Percentiles rank a stretch among this genome's conserved stretches.
Conservation (phyloP, 2,888 invertebrate species). For the Cosmopolites sordidus region DNA sequence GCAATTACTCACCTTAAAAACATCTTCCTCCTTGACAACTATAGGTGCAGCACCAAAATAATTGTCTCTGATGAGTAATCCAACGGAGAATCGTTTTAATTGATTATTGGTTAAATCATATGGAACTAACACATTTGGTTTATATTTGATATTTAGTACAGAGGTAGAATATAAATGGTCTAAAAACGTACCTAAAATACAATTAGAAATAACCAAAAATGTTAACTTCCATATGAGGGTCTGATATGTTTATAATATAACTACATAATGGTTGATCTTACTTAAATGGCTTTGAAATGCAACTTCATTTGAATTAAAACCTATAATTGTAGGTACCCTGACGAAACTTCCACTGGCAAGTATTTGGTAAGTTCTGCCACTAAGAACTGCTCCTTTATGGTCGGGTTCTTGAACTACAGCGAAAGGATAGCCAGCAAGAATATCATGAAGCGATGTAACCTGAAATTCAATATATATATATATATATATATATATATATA, state of each 20-base stretch:
- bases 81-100: not conserved
- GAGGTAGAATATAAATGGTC: too few species aligned
- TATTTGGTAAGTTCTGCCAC: constrained; percentile 24
- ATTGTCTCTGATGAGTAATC: constrained; percentile 19
- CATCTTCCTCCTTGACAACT: not conserved
- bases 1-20: constrained; percentile 1
- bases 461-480: not conserved
- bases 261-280: not conserved
- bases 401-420: constrained; percentile 32
- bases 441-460: not conserved
- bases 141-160: too few species aligned
- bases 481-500: not conserved
- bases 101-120: constrained; percentile 21
- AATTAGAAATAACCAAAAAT: too few species aligned
- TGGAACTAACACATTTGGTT: constrained; percentile 19
- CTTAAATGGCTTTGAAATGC: constrained; percentile 5
- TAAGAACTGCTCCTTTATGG: constrained; percentile 31
- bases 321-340: constrained; percentile 51
- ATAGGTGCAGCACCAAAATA: constrained; percentile 19
- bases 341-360: constrained; percentile 28
- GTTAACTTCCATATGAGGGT: too few species aligned
- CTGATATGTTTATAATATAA: not conserved
- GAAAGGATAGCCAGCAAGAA: constrained; percentile 26
- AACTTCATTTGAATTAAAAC: constrained; percentile 51
- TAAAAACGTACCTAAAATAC: too few species aligned